Evolutionary conservation across 2,113 vertebrate genomes (phyloP).

Genomic region (Thomomys bottae): DNA sequence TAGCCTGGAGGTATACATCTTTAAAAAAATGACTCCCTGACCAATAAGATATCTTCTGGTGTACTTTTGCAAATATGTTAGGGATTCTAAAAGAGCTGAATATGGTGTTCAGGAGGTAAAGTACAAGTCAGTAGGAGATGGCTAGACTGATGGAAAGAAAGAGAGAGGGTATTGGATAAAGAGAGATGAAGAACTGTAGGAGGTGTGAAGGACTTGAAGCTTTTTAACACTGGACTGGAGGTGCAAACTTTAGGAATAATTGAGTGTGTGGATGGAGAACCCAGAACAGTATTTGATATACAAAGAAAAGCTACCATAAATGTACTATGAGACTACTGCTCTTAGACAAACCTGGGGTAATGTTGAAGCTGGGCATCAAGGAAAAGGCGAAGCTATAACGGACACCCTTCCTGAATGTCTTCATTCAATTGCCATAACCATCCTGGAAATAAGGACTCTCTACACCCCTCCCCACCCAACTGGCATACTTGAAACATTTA

Average conservation of each 20-base stretch:
- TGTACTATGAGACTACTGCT: not conserved
- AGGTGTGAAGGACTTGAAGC: accelerated
- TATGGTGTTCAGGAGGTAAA: not conserved
- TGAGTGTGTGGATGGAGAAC: not conserved
- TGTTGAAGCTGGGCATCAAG: not conserved
- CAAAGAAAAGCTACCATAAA: not conserved
- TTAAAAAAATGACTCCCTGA: too few relatives aligned
- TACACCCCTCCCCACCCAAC: not conserved
- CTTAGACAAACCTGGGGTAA: not conserved
- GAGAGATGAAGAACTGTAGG: not conserved
- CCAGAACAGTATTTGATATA: not conserved
- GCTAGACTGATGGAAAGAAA: not conserved
- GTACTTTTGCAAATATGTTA: not conserved
- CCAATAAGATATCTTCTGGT: not conserved
- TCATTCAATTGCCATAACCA: not conserved
- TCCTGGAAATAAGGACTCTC: not conserved
- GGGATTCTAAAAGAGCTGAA: not conserved
- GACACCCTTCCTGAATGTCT: not conserved
- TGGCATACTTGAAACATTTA: too few relatives aligned
- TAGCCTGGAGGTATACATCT: too few relatives aligned
- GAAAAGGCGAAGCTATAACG: not conserved
- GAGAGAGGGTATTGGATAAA: not conserved
- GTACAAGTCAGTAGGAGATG: not conserved
- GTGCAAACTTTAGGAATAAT: not conserved
- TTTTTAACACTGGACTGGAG: not conserved